Base-by-base conservation (phyloP, 1,140 invertebrate genomes). In the Trachymyrmex cornetzi region DNA sequence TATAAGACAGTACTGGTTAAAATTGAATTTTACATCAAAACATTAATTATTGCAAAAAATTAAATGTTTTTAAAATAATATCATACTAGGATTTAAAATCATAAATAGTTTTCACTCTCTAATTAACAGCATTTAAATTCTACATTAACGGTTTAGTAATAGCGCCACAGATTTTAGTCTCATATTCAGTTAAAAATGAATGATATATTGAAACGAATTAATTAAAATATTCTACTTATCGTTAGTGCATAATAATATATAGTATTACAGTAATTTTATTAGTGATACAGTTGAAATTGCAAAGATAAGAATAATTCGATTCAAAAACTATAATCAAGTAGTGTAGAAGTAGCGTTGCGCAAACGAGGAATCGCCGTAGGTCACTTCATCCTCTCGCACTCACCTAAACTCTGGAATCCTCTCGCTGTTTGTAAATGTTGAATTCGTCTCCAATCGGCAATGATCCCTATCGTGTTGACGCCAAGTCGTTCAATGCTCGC, bases 401-500 rank as follows among this genome's bases (percentile, higher is more conserved):
- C 53, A 86, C 85, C 72, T 79, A 22, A 50, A 50, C 24, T 61
- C 53, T 30, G 69, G 44, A 34, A 12, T 82, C 55, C 44, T 61
- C 24, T 55, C 7, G 30, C 24, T 66, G 44, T 16, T n/a, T n/a
- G 22, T 14, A 38, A 14, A 22, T 22, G 55, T 22, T 11, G 19
- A 14, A 50, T 7, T 71, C 63, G 24, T 72, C 53, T 71, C n/a
- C 48, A 59, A 80, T 67, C 75, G 38, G 53, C 19, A 61, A 84
- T n/a, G 59, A 59, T 84, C 50, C 69, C 64, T 66, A 38, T 34
- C 22, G 67, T 53, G 67, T 34, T 30, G 24, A 48, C 44, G n/a
- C 34, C 50, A 61, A 77, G 81, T 72, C 86, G 87, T 69, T 63
- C 77, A 91, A 91, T 89, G 92, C 85, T 85, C 88, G 88, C 85